A percentile compares a stretch with the other conserved stretches of the same genome.
Evolutionary conservation across 2,113 vertebrate species (phyloP).

Genomic region (Speoplatyrhinus poulsoni): DNA sequence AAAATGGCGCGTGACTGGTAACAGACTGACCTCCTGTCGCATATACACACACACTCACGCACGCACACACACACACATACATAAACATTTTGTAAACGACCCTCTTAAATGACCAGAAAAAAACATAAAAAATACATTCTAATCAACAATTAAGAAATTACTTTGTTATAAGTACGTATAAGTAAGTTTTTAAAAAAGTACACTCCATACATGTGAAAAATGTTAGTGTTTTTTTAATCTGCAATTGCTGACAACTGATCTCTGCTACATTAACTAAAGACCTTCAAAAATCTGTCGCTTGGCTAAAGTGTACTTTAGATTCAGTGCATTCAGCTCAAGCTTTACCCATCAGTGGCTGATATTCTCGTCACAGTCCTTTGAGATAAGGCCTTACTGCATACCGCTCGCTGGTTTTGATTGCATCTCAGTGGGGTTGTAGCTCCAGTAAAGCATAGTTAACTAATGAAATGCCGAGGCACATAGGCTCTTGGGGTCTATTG

Average conservation of each 20-base stretch:
- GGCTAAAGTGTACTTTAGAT: slow-evolving; percentile 53
- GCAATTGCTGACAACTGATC: slow-evolving; percentile 30
- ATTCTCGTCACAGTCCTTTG: slow-evolving; percentile 44
- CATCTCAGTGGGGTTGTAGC: slow-evolving; percentile 53
- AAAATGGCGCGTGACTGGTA: slow-evolving; percentile 64
- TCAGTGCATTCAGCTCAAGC: slow-evolving; percentile 19
- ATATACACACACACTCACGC: slow-evolving; percentile 8
- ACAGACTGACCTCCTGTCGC: slow-evolving; percentile 42
- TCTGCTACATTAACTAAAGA: slow-evolving; percentile 45
- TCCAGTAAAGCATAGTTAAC: slow-evolving; percentile 20
- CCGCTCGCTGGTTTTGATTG: slow-evolving; percentile 54
- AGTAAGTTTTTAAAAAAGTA: too few species aligned
- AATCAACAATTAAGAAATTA: not conserved
- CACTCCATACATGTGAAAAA: too few species aligned
- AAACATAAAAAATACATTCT: not conserved
- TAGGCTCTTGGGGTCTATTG: slow-evolving; percentile 32
- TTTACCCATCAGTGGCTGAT: slow-evolving; percentile 20
- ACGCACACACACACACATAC: slow-evolving; percentile 4
- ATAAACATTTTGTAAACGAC: not conserved
- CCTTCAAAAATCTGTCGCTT: slow-evolving; percentile 42
- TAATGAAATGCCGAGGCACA: slow-evolving; percentile 43
- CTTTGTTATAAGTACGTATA: too few species aligned
- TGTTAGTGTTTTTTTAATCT: not conserved
- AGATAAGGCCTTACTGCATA: slow-evolving; percentile 48
- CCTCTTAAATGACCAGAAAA: not conserved